These are phyloP conservation scores for Pseudococcus longispinus DNA, from an alignment of 2,888 invertebrate species.

Conservation along the genomic window DNA sequence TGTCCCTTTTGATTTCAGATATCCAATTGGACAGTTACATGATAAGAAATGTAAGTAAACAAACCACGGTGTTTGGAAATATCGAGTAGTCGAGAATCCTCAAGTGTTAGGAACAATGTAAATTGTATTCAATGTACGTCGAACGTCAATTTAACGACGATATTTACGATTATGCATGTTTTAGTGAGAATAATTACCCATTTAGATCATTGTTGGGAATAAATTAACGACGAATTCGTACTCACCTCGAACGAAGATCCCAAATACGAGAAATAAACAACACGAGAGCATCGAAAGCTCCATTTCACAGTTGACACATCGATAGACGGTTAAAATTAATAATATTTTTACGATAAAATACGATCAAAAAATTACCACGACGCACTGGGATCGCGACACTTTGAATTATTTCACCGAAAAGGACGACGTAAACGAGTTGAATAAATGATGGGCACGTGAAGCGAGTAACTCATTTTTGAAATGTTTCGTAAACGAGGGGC, in stretches of 20 bases:
- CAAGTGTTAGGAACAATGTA: no score
- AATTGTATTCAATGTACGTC: no score
- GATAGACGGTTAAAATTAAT: neutral
- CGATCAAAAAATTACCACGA: no score
- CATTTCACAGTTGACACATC: slow-evolving; percentile 3
- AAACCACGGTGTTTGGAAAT: no score
- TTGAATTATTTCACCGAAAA: slow-evolving; percentile 30
- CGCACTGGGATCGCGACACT: no score
- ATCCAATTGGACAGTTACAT: no score
- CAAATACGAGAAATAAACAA: neutral
- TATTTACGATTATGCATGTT: no score
- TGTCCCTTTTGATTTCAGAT: no score
- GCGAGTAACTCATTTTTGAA: neutral
- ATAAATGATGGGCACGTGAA: neutral
- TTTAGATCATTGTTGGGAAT: neutral
- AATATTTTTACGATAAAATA: neutral
- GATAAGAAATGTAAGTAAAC: no score
- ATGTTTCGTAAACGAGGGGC: neutral
- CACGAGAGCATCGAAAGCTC: slow-evolving; percentile 32
- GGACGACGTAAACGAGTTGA: neutral
- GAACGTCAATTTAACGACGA: no score
- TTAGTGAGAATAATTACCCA: no score
- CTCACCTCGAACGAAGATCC: neutral
- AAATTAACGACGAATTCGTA: neutral
- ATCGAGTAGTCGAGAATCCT: no score